Conservation (phyloP, 2,113 vertebrate genomes). For the Atrichornis clamosus region DNA sequence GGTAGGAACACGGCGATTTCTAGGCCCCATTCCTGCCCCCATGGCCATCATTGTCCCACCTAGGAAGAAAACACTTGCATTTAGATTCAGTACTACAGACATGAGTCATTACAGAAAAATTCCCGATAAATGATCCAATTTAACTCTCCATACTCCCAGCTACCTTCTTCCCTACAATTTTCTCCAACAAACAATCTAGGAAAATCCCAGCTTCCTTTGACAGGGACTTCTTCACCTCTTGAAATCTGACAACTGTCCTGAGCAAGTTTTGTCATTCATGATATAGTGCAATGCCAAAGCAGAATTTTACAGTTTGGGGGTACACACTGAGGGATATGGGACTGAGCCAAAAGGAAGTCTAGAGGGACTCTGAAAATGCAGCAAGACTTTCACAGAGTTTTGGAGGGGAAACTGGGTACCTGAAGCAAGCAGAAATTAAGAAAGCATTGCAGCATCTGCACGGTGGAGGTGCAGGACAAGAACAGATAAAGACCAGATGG, state of each 20-base stretch:
- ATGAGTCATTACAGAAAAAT: not conserved
- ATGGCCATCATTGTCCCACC: fast-evolving
- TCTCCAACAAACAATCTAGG: not conserved
- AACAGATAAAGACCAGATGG: not conserved
- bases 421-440: not conserved
- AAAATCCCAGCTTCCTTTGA: not conserved
- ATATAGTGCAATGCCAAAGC: not conserved
- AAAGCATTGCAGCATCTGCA: not conserved
- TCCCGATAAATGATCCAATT: not conserved
- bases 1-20: not conserved
- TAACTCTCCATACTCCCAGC: not conserved
- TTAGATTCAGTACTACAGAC: not conserved
- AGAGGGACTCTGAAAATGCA: not conserved
- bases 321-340: not conserved
- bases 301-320: not conserved
- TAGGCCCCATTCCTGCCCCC: not conserved
- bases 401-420: not conserved
- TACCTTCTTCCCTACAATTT: not conserved
- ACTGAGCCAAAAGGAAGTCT: not conserved
- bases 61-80: not conserved
- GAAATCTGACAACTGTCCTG: not conserved
- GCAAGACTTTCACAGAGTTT: not conserved
- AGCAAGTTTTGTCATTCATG: not conserved
- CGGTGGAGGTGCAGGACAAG: fast-evolving
- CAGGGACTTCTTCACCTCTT: not conserved